Percentiles rank a stretch among this genome's conserved stretches.
phyloP scores from a whole-genome alignment of 2,888 invertebrate species.

The Agrenia bidenticulata region DNA sequence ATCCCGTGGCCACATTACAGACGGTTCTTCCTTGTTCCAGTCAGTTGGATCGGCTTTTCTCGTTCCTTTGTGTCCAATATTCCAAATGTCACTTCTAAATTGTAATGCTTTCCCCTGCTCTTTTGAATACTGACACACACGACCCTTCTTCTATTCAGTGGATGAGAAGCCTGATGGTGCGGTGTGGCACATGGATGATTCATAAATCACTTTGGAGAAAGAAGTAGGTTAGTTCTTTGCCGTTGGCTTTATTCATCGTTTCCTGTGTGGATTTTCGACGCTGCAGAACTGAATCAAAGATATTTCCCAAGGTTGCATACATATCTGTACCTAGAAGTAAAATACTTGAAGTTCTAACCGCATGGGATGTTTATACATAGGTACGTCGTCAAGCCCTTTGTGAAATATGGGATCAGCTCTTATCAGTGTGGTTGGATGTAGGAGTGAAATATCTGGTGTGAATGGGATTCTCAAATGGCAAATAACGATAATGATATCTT shows the following conservation, averaged over 20 bases:
- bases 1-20: slow-evolving; percentile 12
- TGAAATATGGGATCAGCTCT: background rate
- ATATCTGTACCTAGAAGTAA: no score
- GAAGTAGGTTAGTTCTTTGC: slow-evolving; percentile 4
- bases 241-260: background rate
- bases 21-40: slow-evolving; percentile 1
- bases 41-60: slow-evolving; percentile 3
- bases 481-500: slow-evolving; percentile 8
- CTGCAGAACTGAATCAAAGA: no score
- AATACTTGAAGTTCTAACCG: no score
- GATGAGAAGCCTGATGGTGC: background rate
- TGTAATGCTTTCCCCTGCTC: slow-evolving; percentile 1
- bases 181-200: slow-evolving; percentile 1
- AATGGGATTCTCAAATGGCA: slow-evolving; percentile 6
- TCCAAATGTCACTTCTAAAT: slow-evolving; percentile 3
- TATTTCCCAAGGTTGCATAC: no score
- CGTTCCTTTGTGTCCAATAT: slow-evolving; percentile 10
- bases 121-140: slow-evolving; percentile 5
- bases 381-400: no score
- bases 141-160: no score
- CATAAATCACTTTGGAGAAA: slow-evolving; percentile 3
- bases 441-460: slow-evolving; percentile 10
- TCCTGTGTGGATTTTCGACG: no score
- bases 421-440: slow-evolving; percentile 4
- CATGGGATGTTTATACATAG: no score